phyloP scores from a whole-genome alignment of 2,797 vertebrate genomes.

The Clarias platycephalus region DNA sequence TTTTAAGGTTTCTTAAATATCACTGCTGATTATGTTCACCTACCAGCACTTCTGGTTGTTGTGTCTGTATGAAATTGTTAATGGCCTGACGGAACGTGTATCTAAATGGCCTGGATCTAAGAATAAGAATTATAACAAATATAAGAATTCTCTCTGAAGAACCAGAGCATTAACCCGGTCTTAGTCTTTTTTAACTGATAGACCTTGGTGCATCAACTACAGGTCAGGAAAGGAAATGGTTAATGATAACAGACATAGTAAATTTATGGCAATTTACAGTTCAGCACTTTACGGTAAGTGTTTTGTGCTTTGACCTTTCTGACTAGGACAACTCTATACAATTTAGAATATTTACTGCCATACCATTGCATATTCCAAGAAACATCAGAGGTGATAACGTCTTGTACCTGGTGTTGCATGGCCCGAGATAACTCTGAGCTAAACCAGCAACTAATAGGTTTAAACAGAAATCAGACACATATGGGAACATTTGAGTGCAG shows the following conservation, averaged over 20 bases:
- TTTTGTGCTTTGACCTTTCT: neutral
- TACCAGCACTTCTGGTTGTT: neutral
- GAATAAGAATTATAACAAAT: neutral
- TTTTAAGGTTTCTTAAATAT: neutral
- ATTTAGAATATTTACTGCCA: neutral
- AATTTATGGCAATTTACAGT: neutral
- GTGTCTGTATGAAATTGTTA: neutral
- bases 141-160: too few species aligned
- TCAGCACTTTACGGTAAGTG: neutral
- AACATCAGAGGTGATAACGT: neutral
- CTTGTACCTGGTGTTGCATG: too few species aligned
- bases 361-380: neutral
- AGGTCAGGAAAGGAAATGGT: neutral
- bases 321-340: neutral
- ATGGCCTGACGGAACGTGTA: neutral
- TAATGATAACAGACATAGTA: neutral
- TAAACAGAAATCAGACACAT: conserved; percentile 16
- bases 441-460: neutral
- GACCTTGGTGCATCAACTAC: neutral
- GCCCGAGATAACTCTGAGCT: neutral
- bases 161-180: neutral
- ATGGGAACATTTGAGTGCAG: conserved; percentile 10
- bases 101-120: neutral
- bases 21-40: neutral
- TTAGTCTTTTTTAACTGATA: neutral